These are phyloP conservation scores for Riparia riparia DNA, from an alignment of 2,113 vertebrate species.

Conservation along the genomic window DNA sequence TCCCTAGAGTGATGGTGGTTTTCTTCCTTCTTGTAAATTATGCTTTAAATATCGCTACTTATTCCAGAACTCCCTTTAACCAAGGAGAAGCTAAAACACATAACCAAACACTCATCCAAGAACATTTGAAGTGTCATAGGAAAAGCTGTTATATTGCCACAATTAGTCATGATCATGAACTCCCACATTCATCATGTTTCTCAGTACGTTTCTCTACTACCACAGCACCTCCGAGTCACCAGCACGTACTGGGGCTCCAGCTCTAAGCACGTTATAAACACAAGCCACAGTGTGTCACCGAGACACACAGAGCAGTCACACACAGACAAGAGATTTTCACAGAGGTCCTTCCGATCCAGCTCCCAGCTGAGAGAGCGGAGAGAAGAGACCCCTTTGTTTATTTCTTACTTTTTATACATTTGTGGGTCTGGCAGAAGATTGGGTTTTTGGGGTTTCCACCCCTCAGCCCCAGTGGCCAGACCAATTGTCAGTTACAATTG, in stretches of 20 bases:
- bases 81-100: neutral
- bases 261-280: neutral
- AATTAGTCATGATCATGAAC: neutral
- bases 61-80: slow-evolving; percentile 5
- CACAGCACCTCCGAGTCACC: neutral
- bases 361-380: too few species aligned
- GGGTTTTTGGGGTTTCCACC: too few species aligned
- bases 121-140: neutral
- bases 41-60: neutral
- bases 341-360: too few species aligned
- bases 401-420: too few species aligned
- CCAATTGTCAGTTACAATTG: too few species aligned
- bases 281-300: neutral
- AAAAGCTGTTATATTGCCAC: neutral
- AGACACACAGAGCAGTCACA: too few species aligned
- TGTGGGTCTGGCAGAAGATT: too few species aligned
- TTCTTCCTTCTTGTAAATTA: neutral
- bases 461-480: too few species aligned
- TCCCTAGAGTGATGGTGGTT: neutral
- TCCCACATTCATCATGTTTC: neutral
- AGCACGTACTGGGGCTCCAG: neutral
- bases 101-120: neutral
- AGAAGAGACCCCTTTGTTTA: too few species aligned
- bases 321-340: too few species aligned
- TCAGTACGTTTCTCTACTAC: neutral